phyloP scores from a whole-genome alignment of 2,888 invertebrate species.

The Leptinotarsa peninsularis region DNA sequence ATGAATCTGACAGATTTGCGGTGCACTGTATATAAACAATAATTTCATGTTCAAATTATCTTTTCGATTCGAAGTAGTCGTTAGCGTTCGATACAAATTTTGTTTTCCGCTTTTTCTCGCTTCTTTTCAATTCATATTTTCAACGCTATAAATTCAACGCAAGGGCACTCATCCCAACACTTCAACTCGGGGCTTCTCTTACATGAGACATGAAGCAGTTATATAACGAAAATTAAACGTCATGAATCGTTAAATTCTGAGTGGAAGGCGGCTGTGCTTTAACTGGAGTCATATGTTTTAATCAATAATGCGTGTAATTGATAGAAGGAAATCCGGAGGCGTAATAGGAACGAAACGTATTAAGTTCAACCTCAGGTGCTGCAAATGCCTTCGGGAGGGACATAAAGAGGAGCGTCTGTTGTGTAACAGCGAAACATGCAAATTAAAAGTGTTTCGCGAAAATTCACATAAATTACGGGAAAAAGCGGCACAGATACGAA shows the following conservation, averaged over 20 bases:
- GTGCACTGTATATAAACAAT: no score
- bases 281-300: conserved; percentile 52
- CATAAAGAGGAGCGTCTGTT: conserved; percentile 17
- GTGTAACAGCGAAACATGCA: conserved; percentile 31
- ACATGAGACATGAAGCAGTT: conserved; percentile 9
- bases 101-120: conserved; percentile 24
- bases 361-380: conserved; percentile 38
- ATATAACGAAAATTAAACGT: conserved; percentile 45
- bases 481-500: conserved; percentile 14
- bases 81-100: conserved; percentile 27
- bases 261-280: conserved; percentile 40
- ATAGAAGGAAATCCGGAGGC: conserved; percentile 43
- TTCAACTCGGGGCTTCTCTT: conserved; percentile 16
- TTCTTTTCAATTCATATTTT: conserved; percentile 36
- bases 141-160: conserved; percentile 37
- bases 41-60: no score
- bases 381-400: conserved; percentile 24
- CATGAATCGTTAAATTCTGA: conserved; percentile 49
- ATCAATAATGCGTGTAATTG: conserved; percentile 57
- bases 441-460: conserved; percentile 36
- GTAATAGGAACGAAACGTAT: conserved; percentile 31
- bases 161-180: conserved; percentile 34
- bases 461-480: conserved; percentile 36
- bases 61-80: not conserved
- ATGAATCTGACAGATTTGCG: no score